Evolutionary conservation across 2,888 invertebrate genomes (phyloP), one percentile per base, ranked within the genome.

Genomic region (Arge pagana): DNA sequence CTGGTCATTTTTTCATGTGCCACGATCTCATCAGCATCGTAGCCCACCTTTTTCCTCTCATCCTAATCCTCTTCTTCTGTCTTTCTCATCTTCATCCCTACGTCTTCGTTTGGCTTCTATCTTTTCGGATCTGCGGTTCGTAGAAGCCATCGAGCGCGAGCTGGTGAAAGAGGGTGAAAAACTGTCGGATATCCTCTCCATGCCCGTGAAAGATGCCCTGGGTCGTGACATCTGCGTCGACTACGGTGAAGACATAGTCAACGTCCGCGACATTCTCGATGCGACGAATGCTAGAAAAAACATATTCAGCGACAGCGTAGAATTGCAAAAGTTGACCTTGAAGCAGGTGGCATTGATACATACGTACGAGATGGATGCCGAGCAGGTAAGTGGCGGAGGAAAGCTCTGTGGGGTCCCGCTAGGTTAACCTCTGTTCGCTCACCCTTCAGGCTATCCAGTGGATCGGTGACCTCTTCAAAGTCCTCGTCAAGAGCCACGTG

Each of bases 181-280:
- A 71, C 78, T 90, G 48, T 84, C 88, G 53, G 89, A 89, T 69
- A 84, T 89, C 76, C 79, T 90, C 61, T 86, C 88, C 31, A 85
- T 89, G 81, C 88, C 89, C 7, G 84, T 90, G 56, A 89, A 89
- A 77, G 88, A 90, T 74, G 87, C 89, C 1, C 78, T 87, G 55
- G 89, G 89, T 41, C 81, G 87, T 62, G 86, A 86, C 67, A 77
- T 87, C 60, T 81, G 82, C 58, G 82, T 88, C 63, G 81, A 90
- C 78, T 89, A 88, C 64, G 82, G 83, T 58, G 83, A 84, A 67
- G 88, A 89, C 66, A 87, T 89, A 50, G 81, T 83, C 50, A 88
- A 88, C 70, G 83, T 90, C 51, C 81, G 84, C 59, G 86, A 87
- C 65, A 84, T 87, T 64, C 77, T 89, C 56, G 86, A 86, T 60